Evolutionary conservation across 1,140 invertebrate genomes (phyloP).

Genomic region (roundworm (Caenorhabditis elegans)): WBcel235 BX284605.5:2104501-2105000

Average conservation of each 20-base stretch:
- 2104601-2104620: not conserved
- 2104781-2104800: slow-evolving; percentile 5
- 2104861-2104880: too few relatives aligned
- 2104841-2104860: slow-evolving; percentile 24
- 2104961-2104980: slow-evolving; percentile 29
- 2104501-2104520: not conserved
- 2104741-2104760: slow-evolving; percentile 10
- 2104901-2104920: slow-evolving; percentile 5
- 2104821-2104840: not conserved
- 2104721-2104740: not conserved
- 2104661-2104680: too few relatives aligned
- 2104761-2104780: slow-evolving; percentile 30
- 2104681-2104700: slow-evolving; percentile 36
- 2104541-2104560: too few relatives aligned
- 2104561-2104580: slow-evolving; percentile 8
- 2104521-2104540: not conserved
- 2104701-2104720: not conserved
- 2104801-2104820: slow-evolving; percentile 25
- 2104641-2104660: slow-evolving; percentile 34
- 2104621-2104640: slow-evolving; percentile 3
- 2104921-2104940: not conserved
- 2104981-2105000: not conserved
- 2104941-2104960: slow-evolving; percentile 33
- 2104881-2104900: too few relatives aligned
- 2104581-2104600: slow-evolving; percentile 2